Evolutionary conservation across 1,140 invertebrate species (phyloP).

Genomic region (Tetraneura akinire): DNA sequence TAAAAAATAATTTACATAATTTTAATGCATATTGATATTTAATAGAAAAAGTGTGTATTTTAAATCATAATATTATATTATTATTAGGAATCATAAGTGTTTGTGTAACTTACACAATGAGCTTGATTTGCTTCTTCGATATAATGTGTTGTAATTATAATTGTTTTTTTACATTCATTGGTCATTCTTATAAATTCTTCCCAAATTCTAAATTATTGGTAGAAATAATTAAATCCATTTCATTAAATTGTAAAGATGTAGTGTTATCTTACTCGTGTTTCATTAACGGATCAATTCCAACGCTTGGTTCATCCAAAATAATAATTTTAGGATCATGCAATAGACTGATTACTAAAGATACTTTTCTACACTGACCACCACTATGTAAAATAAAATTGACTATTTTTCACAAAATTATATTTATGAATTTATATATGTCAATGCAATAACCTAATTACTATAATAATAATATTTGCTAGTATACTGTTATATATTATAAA

Average conservation of each 20-base stretch:
- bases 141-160: constrained; percentile 93
- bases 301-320: constrained; percentile 89
- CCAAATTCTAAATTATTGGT: constrained; percentile 76
- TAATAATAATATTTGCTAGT: no score
- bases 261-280: constrained; percentile 66
- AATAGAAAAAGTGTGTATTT: no score
- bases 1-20: no score
- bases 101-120: constrained; percentile 66
- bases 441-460: no score
- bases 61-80: no score
- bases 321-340: constrained; percentile 83
- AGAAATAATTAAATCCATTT: no score
- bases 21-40: no score
- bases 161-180: constrained; percentile 65
- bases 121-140: constrained; percentile 88
- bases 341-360: constrained; percentile 81
- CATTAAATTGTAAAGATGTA: no score
- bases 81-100: no score
- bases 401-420: no score
- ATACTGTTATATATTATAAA: no score
- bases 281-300: constrained; percentile 84
- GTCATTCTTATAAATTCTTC: constrained; percentile 70
- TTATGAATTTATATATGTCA: no score
- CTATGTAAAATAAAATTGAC: constrained; percentile 59
- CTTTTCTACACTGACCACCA: constrained; percentile 82